Evolutionary conservation across 2,113 vertebrate species (phyloP), one percentile per base, ranked within the genome.

Genomic region (Anthoscopus minutus): DNA sequence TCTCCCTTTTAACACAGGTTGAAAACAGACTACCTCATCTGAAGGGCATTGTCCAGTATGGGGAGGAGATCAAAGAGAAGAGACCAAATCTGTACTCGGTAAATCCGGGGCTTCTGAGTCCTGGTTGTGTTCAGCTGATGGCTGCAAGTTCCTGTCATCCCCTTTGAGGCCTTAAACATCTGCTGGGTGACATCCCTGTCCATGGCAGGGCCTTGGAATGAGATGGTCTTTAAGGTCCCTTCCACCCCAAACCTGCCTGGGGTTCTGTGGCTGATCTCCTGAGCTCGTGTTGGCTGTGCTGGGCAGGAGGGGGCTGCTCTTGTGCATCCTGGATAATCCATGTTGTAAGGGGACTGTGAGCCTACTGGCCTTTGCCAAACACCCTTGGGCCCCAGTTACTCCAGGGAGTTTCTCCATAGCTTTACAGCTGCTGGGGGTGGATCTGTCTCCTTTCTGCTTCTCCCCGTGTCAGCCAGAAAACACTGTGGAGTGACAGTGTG

Each of bases 21-120:
- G 92, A 97, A 56, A 92, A 98, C 80, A 97, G 96, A 80, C 96
- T 99, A 62, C 98, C 98, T 56, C 97, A 98, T 62, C 77, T 99
- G 77, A 99, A 99, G 97, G 99, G 98, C 11, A 99, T 99, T 38
- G 28, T 99, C 89, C 98, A 98, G 83, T 99, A 99, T 88, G 98
- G 97, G 93, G 98, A 96, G 15, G 95, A 97, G 10, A 65, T 98
- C 13, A 98, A 98, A 67, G 98, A 98, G 89, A 98, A 97, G 86
- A 96, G 72, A 33, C 97, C 97, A 35, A 98, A 99, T 38, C 84
- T 99, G 24, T 99, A 99, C 96, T 97, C 98, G 0, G 99, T 99
- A 83, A 98, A 98, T 86, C 13, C 15, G n/a, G 56, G 17, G 5
- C 16, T 8, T 48, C 15, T 21, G 3, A 37, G 10, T 5, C 14